Evolutionary conservation across 2,113 vertebrate species (phyloP).

Genomic region (Rynchops niger): DNA sequence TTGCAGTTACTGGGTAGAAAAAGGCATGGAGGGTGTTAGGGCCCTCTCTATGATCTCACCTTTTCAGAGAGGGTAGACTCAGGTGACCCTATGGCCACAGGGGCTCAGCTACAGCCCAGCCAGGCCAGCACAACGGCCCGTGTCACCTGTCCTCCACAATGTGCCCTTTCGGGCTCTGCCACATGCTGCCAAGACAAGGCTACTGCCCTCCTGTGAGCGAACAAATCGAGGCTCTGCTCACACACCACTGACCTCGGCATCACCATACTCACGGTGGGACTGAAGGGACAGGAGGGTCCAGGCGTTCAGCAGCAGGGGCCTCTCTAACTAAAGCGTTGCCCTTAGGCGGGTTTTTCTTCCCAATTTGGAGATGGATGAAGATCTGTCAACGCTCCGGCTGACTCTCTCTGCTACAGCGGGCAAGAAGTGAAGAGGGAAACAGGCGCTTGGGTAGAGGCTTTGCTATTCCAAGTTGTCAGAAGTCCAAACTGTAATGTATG

Average conservation of each 20-base stretch:
- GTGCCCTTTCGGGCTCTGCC: not conserved
- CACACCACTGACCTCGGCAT: fast-evolving
- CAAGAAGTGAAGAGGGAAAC: not conserved
- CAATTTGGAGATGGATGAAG: not conserved
- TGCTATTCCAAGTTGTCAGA: not conserved
- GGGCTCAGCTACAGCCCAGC: not conserved
- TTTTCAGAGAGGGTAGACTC: not conserved
- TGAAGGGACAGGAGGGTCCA: not conserved
- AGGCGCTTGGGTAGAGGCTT: not conserved
- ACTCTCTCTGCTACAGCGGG: not conserved
- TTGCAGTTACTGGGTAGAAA: not conserved
- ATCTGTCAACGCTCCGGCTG: not conserved
- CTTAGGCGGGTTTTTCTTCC: not conserved
- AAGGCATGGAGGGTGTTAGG: not conserved
- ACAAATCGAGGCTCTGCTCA: not conserved
- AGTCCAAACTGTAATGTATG: not conserved
- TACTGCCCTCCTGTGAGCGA: fast-evolving
- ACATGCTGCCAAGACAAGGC: not conserved
- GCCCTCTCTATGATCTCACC: too few species aligned
- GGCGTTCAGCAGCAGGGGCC: not conserved
- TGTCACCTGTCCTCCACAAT: not conserved
- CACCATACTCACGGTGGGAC: fast-evolving
- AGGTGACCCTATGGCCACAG: not conserved
- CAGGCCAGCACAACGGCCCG: not conserved
- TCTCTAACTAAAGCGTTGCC: too few species aligned